These are phyloP conservation scores for Junonia oenone DNA, from an alignment of 2,888 invertebrate species.

Conservation along the genomic window DNA sequence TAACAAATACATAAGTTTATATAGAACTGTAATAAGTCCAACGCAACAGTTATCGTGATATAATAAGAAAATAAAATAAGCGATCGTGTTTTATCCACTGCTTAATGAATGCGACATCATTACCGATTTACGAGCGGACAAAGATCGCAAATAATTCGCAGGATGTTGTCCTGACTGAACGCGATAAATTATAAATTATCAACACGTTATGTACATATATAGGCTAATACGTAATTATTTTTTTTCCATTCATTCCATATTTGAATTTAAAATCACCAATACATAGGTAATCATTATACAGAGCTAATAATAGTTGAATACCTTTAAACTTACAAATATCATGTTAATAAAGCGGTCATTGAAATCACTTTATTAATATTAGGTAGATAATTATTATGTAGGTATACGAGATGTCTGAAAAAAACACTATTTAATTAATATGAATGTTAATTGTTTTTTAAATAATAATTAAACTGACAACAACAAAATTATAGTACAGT, in stretches of 20 bases:
- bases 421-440: no score
- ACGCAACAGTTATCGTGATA: slow-evolving; percentile 3
- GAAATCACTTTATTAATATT: neutral
- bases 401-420: no score
- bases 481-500: no score
- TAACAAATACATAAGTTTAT: neutral
- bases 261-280: neutral
- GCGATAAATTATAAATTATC: slow-evolving; percentile 21
- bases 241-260: neutral
- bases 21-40: neutral
- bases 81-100: slow-evolving; percentile 8
- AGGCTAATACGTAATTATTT: neutral
- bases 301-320: neutral
- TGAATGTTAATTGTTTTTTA: no score
- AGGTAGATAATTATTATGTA: no score
- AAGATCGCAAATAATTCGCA: slow-evolving; percentile 17
- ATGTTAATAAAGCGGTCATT: neutral
- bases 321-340: neutral
- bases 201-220: neutral
- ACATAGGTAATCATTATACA: neutral
- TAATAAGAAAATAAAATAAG: slow-evolving; percentile 13
- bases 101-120: slow-evolving; percentile 1
- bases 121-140: slow-evolving; percentile 4
- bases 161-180: slow-evolving; percentile 18
- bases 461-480: no score